Conservation (phyloP, 2,797 vertebrate species). For the Petrocephalus schoutedeni region DNA sequence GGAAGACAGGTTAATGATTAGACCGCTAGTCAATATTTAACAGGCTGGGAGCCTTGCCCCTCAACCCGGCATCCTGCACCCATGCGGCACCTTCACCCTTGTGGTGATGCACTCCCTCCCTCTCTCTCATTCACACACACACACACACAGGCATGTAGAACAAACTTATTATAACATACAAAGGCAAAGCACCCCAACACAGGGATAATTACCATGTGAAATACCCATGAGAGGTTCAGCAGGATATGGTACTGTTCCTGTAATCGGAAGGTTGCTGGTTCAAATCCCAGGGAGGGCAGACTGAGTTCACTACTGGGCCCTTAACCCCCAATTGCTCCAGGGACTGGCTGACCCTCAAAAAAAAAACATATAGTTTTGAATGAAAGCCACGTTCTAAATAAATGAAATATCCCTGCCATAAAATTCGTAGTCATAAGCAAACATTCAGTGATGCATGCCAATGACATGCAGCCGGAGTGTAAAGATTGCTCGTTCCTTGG, state of each 20-base stretch:
- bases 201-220: neutral
- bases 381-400: too few species aligned
- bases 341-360: too few species aligned
- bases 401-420: neutral
- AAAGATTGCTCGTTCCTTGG: too few species aligned
- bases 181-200: neutral
- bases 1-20: slow-evolving; percentile 70
- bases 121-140: neutral
- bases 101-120: neutral
- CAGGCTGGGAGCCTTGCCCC: slow-evolving; percentile 63
- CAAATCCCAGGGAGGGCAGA: neutral
- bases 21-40: slow-evolving; percentile 70
- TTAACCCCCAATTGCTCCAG: neutral
- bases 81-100: slow-evolving; percentile 46
- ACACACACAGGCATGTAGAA: neutral
- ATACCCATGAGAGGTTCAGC: neutral
- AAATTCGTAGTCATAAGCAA: neutral
- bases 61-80: slow-evolving; percentile 69
- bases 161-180: neutral
- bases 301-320: neutral
- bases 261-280: neutral
- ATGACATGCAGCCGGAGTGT: neutral
- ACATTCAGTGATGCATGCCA: neutral
- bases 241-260: neutral
- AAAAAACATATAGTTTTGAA: too few species aligned